A percentile compares a stretch with the other conserved stretches of the same genome.
These are phyloP conservation scores for Cyphomyrus plagiostoma DNA, from an alignment of 2,113 vertebrate genomes.

Conservation along the genomic window DNA sequence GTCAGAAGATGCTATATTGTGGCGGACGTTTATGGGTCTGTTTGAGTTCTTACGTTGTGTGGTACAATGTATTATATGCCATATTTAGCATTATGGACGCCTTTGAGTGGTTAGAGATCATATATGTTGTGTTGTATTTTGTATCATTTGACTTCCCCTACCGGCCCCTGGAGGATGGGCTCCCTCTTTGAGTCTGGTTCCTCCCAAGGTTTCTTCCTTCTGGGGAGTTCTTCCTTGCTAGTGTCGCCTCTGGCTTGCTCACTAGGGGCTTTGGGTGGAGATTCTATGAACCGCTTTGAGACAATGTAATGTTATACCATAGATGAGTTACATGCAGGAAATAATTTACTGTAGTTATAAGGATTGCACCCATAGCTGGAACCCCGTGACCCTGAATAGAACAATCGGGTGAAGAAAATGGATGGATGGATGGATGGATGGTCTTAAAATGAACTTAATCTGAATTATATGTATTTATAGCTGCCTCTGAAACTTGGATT, in stretches of 20 bases:
- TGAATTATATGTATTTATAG: not conserved
- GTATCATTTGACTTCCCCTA: too few relatives aligned
- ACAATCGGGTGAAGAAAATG: not conserved
- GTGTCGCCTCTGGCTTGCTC: too few relatives aligned
- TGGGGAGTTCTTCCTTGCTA: too few relatives aligned
- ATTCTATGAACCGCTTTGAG: too few relatives aligned
- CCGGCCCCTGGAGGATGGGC: too few relatives aligned
- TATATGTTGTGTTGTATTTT: not conserved
- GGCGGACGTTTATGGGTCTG: not conserved
- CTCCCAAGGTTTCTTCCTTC: too few relatives aligned
- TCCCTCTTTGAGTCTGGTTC: too few relatives aligned
- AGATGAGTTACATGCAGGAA: not conserved
- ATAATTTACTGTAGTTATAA: not conserved
- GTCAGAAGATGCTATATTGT: not conserved
- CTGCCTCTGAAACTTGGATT: not conserved
- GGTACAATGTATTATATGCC: not conserved
- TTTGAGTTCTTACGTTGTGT: not conserved
- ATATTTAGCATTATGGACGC: not conserved
- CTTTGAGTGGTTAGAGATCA: not conserved
- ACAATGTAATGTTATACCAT: not conserved
- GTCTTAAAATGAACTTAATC: not conserved
- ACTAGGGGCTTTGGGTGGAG: too few relatives aligned
- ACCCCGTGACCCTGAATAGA: not conserved
- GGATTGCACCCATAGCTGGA: not conserved
- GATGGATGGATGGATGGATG: not conserved